These are phyloP conservation scores for Rhinella marina DNA, from an alignment of 2,797 vertebrate species.

Conservation along the genomic window DNA sequence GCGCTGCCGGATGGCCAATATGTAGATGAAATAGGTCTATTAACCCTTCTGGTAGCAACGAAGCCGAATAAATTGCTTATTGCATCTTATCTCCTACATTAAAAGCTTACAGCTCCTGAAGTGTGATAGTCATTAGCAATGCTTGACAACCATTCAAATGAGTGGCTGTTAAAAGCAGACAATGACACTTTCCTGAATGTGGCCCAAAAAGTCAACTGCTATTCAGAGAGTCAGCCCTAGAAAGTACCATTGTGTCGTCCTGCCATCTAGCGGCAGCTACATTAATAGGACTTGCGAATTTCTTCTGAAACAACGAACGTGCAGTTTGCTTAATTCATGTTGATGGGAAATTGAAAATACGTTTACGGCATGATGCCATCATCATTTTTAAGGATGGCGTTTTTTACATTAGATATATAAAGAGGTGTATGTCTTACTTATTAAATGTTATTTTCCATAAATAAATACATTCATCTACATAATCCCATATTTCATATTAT, in stretches of 20 bases:
- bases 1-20: background rate
- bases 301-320: background rate
- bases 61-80: constrained; percentile 16
- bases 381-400: background rate
- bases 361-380: background rate
- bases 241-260: constrained; percentile 34
- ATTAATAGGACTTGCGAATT: background rate
- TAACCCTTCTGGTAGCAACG: constrained; percentile 43
- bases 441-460: too few relatives aligned
- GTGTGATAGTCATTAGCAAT: constrained; percentile 36
- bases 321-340: background rate
- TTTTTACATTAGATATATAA: too few relatives aligned
- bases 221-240: background rate
- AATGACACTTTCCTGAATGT: constrained; percentile 46
- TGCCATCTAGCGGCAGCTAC: constrained; percentile 54
- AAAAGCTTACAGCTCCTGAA: constrained; percentile 1
- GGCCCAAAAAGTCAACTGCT: constrained; percentile 45
- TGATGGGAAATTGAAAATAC: background rate
- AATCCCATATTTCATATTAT: too few relatives aligned
- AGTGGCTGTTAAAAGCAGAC: constrained; percentile 51
- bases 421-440: too few relatives aligned
- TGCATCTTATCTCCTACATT: constrained; percentile 16
- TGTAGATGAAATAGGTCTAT: constrained; percentile 21
- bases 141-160: constrained; percentile 51
- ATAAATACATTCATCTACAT: too few relatives aligned